Evolutionary conservation across 2,888 invertebrate species (phyloP), one percentile per base, ranked within the genome.

Genomic region (Vannuccia rotundouncinata): DNA sequence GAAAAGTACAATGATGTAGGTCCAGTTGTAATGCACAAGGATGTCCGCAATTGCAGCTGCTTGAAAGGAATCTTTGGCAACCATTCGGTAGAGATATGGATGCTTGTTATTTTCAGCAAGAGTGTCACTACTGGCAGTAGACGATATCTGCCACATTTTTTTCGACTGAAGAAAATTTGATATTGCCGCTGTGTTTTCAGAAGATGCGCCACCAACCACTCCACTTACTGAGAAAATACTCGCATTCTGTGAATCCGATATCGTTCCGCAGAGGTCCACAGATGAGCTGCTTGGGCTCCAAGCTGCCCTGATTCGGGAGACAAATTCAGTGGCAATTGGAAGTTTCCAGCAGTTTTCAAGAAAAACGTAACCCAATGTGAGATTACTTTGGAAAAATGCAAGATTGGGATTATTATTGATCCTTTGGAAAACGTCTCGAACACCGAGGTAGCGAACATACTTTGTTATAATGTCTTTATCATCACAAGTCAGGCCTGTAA

Each of bases 31-130:
- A 17, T 77, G 59, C 22, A 77, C n/a, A 1, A 78, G 22, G 22
- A 78, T 22, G 25, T 78, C 78, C 1, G 66, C 78, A n/a, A 78
- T 5, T 0, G 75, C 59, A n/a, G 29, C 31, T 0, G 60, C n/a
- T 29, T 78, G 78, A 77, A 2, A 77, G 1, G 59, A 45, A 74
- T 78, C 78, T 22, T n/a, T 31, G 13, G 78, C 59, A 0, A 78
- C 78, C 5, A 78, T 31, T 17, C 78, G 59, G 77, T 27, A 45
- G 25, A 78, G 66, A 45, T 78, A 74, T 1, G 78, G 78, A 29
- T 74, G 73, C 25, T 66, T 66, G 13, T 17, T 66, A 5, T 27
- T 5, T 22, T 66, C 66, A 5, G 66, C 66, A 2, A 66, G 66
- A 5, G 66, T 66, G 25, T 66, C 66, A 22, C 66, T 66, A 66